Evolutionary conservation across 2,113 vertebrate genomes (phyloP).

Genomic region (Mesoclemmys tuberculata): DNA sequence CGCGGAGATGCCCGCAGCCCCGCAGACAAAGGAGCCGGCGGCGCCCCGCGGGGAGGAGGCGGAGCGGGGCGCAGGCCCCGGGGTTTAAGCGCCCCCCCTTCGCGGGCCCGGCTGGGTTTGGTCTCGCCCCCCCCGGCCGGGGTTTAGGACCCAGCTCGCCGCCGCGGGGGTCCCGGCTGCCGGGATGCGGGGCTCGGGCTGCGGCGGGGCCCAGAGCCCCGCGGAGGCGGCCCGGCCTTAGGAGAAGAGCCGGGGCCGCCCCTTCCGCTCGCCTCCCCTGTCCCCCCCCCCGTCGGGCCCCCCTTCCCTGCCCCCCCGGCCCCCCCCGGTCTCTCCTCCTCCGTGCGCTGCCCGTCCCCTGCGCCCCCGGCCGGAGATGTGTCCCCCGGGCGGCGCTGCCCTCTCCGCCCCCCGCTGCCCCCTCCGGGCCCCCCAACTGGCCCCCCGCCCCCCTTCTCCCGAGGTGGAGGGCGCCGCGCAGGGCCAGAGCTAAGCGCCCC

Average conservation of each 20-base stretch:
- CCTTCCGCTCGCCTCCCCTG: neutral
- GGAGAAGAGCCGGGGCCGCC: constrained; percentile 12
- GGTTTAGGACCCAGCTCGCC: neutral
- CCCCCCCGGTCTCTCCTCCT: too few species aligned
- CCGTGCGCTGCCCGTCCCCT: neutral
- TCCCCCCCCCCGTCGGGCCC: too few species aligned
- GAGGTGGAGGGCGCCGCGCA: neutral
- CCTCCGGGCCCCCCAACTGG: neutral
- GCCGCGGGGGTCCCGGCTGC: neutral
- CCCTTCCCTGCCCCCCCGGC: too few species aligned
- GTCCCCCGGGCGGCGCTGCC: neutral
- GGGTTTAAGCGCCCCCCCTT: constrained; percentile 17
- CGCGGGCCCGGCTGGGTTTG: neutral
- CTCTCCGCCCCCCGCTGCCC: neutral
- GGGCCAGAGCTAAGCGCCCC: neutral
- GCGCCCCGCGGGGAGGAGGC: constrained; percentile 14
- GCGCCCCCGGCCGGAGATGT: neutral
- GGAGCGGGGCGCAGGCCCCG: constrained; percentile 31
- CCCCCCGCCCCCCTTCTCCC: neutral
- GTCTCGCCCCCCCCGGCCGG: too few species aligned
- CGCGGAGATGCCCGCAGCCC: neutral
- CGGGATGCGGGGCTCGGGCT: neutral
- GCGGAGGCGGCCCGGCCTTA: neutral
- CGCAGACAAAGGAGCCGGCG: constrained; percentile 24
- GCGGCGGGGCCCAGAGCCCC: neutral